phyloP scores from a whole-genome alignment of 2,888 invertebrate species.

The Cylloceria caligata region DNA sequence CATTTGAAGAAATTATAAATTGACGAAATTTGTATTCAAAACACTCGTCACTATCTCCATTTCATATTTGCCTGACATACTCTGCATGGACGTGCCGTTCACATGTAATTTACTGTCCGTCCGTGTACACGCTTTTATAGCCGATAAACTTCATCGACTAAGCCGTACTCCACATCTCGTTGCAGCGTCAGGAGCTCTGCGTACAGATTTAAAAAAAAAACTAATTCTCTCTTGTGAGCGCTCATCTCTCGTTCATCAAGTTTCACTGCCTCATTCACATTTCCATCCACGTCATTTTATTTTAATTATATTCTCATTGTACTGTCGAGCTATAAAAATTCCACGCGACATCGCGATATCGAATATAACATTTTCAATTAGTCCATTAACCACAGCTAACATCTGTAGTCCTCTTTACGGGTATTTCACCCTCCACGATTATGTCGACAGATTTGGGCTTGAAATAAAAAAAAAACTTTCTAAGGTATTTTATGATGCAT shows the following conservation, averaged over 20 bases:
- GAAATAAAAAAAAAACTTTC: too few relatives aligned
- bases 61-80: neutral
- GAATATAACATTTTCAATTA: conserved; percentile 12
- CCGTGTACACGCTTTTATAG: neutral
- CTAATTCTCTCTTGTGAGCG: conserved; percentile 39
- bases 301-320: conserved; percentile 40
- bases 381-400: neutral
- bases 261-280: conserved; percentile 44
- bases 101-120: conserved; percentile 25
- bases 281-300: conserved; percentile 27
- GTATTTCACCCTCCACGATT: too few relatives aligned
- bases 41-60: neutral
- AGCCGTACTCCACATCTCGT: conserved; percentile 14
- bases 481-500: too few relatives aligned
- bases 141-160: conserved; percentile 26
- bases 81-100: neutral
- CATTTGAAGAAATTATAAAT: neutral
- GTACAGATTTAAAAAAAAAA: conserved; percentile 42
- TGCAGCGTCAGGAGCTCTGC: neutral
- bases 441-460: too few relatives aligned
- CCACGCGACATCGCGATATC: neutral
- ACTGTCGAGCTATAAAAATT: conserved; percentile 14
- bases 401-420: too few relatives aligned
- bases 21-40: neutral
- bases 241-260: conserved; percentile 13